These are phyloP conservation scores for Penaeus indicus DNA, from an alignment of 1,140 invertebrate genomes.

Conservation along the genomic window DNA sequence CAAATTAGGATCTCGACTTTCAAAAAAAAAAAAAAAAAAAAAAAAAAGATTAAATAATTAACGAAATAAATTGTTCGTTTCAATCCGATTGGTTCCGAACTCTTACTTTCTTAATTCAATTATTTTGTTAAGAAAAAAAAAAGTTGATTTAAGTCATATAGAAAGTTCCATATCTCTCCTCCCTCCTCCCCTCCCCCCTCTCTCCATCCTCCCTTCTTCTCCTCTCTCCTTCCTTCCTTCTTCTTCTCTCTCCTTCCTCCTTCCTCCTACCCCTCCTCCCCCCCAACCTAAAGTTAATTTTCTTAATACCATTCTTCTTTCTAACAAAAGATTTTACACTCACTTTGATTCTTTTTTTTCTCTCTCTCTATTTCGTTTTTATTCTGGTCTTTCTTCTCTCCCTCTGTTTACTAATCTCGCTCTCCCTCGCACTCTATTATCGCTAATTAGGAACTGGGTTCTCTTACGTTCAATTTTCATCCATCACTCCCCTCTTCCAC, in stretches of 20 bases:
- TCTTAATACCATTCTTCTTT: slow-evolving; percentile 12
- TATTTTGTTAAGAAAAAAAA: too few species aligned
- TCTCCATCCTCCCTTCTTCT: not conserved
- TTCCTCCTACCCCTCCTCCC: not conserved
- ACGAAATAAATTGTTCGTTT: too few species aligned
- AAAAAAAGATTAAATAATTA: too few species aligned
- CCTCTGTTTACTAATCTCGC: slow-evolving; percentile 15
- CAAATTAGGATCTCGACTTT: too few species aligned
- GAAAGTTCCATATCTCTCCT: not conserved
- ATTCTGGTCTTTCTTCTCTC: slow-evolving; percentile 23
- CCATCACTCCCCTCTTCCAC: not conserved
- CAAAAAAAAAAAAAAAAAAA: too few species aligned
- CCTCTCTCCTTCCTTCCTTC: not conserved
- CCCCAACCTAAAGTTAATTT: too few species aligned
- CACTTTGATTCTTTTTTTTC: not conserved
- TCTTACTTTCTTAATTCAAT: too few species aligned
- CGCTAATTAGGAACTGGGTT: not conserved
- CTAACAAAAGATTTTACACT: not conserved
- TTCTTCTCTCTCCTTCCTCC: not conserved
- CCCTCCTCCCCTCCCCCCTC: not conserved
- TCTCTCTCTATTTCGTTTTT: slow-evolving; percentile 25
- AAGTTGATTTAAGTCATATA: too few species aligned
- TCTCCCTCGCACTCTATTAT: not conserved
- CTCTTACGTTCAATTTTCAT: slow-evolving; percentile 6
- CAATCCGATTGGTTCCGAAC: too few species aligned